Evolutionary conservation across 1,140 invertebrate genomes (phyloP).

Genomic region (Phymorhynchus buccinoides): DNA sequence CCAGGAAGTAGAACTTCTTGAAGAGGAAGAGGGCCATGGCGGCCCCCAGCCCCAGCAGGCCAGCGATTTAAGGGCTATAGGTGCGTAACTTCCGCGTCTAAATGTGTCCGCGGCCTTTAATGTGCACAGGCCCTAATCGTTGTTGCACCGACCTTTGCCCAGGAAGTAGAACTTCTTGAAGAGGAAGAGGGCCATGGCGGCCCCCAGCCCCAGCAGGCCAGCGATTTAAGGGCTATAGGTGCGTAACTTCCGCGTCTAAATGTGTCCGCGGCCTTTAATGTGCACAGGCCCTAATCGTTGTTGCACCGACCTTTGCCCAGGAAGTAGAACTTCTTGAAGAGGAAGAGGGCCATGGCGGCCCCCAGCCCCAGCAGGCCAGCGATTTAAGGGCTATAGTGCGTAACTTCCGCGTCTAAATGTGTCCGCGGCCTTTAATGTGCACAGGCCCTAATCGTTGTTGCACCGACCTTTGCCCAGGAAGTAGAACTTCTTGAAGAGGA

Average conservation of each 20-base stretch:
- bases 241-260: too few species aligned
- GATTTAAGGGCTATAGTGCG: too few species aligned
- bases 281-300: too few species aligned
- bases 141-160: too few species aligned
- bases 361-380: slow-evolving; percentile 58
- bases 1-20: slow-evolving; percentile 63
- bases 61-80: too few species aligned
- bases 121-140: too few species aligned
- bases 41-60: slow-evolving; percentile 56
- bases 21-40: slow-evolving; percentile 61
- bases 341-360: slow-evolving; percentile 58
- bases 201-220: slow-evolving; percentile 55
- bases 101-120: neutral
- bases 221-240: too few species aligned
- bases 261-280: slow-evolving; percentile 25
- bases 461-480: slow-evolving; percentile 39
- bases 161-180: slow-evolving; percentile 65
- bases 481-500: slow-evolving; percentile 67
- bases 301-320: slow-evolving; percentile 27
- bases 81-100: neutral
- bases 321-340: slow-evolving; percentile 66
- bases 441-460: too few species aligned
- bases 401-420: too few species aligned
- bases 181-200: slow-evolving; percentile 60
- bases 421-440: slow-evolving; percentile 1